A percentile compares a stretch with the other conserved stretches of the same genome.
These are phyloP conservation scores for Paragorgia papillata DNA, from an alignment of 92 coral and sea anemone species.

Conservation along the genomic window DNA sequence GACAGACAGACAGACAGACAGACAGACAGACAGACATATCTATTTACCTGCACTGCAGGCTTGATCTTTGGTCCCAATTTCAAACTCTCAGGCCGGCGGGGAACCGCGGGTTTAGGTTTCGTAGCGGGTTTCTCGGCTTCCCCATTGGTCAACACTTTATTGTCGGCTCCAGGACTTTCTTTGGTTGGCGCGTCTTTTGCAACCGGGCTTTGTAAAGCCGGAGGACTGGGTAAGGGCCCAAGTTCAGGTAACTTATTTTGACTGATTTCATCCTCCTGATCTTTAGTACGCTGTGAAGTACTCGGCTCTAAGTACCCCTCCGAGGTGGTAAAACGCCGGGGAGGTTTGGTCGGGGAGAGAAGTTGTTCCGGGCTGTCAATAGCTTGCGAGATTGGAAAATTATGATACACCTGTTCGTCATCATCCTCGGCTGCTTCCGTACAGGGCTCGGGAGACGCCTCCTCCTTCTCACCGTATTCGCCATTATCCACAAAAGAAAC, in stretches of 20 bases:
- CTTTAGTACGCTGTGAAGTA: conserved; percentile 24
- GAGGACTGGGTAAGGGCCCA: conserved; percentile 35
- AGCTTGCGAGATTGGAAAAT: conserved; percentile 31
- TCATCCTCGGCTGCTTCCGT: conserved; percentile 17
- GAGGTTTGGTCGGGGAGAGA: neutral
- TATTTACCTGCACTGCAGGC: conserved; percentile 30
- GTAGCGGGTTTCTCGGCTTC: conserved; percentile 8
- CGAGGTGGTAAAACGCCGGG: neutral
- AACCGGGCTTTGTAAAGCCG: neutral
- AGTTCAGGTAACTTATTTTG: conserved; percentile 33
- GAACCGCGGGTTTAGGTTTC: conserved; percentile 24
- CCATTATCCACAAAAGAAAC: conserved; percentile 13
- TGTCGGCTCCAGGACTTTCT: neutral
- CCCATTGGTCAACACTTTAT: neutral
- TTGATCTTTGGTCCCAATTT: neutral
- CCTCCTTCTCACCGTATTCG: neutral
- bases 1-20: no score
- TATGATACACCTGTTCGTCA: conserved; percentile 10
- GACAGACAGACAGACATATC: no score
- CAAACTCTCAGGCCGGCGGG: conserved; percentile 13
- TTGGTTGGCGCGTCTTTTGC: conserved; percentile 4
- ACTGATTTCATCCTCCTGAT: conserved; percentile 36
- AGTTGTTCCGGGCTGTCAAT: conserved; percentile 9
- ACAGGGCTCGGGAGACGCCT: neutral
- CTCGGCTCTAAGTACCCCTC: neutral